Percentiles rank a stretch among this genome's conserved stretches.
phyloP scores from a whole-genome alignment of 2,797 vertebrate species.

The Notolabrus celidotus region DNA sequence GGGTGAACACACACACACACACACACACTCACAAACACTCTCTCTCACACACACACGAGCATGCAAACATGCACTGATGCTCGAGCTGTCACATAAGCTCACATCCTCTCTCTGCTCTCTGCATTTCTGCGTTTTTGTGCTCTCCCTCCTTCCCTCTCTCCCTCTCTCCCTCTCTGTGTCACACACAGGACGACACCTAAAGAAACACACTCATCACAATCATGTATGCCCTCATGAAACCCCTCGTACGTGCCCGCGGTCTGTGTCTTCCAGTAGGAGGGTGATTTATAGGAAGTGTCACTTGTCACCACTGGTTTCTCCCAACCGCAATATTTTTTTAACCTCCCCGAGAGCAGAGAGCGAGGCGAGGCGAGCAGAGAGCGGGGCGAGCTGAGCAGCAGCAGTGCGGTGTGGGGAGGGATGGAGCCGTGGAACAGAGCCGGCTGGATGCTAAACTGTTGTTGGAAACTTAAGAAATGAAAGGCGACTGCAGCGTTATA shows the following conservation, averaged over 20 bases:
- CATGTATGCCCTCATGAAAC: constrained; percentile 27
- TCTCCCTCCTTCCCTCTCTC: constrained; percentile 17
- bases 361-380: neutral
- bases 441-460: neutral
- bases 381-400: neutral
- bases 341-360: constrained; percentile 53
- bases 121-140: constrained; percentile 19
- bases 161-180: neutral
- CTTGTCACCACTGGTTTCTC: constrained; percentile 74
- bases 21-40: constrained; percentile 52
- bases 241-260: neutral
- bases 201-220: constrained; percentile 51
- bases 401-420: neutral
- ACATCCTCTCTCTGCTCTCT: constrained; percentile 60
- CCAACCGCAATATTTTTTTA: constrained; percentile 40
- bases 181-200: constrained; percentile 40
- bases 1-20: constrained; percentile 37
- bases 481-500: neutral
- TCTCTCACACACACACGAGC: constrained; percentile 19
- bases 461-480: neutral
- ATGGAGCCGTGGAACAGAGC: neutral
- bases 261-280: constrained; percentile 46
- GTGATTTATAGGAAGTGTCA: constrained; percentile 81
- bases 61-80: constrained; percentile 51
- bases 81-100: constrained; percentile 74